Percentiles rank a stretch among this genome's conserved stretches.
Evolutionary conservation across 2,888 invertebrate species (phyloP).

Genomic region (Epinotia demarniana): DNA sequence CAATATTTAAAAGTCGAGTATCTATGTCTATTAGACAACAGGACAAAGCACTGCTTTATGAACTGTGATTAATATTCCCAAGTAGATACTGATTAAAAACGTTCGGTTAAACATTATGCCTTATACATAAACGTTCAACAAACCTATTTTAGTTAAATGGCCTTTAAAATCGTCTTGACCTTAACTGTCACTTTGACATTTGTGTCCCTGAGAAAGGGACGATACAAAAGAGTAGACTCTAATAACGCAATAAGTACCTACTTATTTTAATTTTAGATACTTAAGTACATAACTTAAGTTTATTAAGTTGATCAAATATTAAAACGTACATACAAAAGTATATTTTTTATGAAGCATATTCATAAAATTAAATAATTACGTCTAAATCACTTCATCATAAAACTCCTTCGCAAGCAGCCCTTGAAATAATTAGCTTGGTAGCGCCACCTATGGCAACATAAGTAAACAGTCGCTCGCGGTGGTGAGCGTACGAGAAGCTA

Average conservation of each 20-base stretch:
- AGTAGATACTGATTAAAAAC: too few relatives aligned
- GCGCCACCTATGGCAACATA: constrained; percentile 60
- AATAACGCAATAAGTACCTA: neutral
- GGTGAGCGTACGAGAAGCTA: constrained; percentile 56
- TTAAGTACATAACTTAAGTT: too few relatives aligned
- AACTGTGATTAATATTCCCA: neutral
- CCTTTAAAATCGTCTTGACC: too few relatives aligned
- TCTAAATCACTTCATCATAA: neutral
- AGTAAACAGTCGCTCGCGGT: constrained; percentile 32
- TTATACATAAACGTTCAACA: too few relatives aligned
- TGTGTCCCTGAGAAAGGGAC: too few relatives aligned
- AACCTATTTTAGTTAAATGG: too few relatives aligned
- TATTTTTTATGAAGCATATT: neutral
- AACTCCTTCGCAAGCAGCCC: neutral
- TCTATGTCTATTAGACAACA: constrained; percentile 42
- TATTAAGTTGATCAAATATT: too few relatives aligned
- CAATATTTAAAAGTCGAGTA: constrained; percentile 49
- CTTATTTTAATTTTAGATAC: neutral
- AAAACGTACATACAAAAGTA: neutral
- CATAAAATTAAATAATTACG: too few relatives aligned
- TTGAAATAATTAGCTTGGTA: constrained; percentile 46
- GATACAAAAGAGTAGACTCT: neutral
- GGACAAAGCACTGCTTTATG: neutral
- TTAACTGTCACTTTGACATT: too few relatives aligned
- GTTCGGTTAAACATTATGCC: too few relatives aligned